A percentile compares a stretch with the other conserved stretches of the same genome.
These are phyloP conservation scores for Hystrix cristata DNA, from an alignment of 2,113 vertebrate genomes.

Conservation along the genomic window DNA sequence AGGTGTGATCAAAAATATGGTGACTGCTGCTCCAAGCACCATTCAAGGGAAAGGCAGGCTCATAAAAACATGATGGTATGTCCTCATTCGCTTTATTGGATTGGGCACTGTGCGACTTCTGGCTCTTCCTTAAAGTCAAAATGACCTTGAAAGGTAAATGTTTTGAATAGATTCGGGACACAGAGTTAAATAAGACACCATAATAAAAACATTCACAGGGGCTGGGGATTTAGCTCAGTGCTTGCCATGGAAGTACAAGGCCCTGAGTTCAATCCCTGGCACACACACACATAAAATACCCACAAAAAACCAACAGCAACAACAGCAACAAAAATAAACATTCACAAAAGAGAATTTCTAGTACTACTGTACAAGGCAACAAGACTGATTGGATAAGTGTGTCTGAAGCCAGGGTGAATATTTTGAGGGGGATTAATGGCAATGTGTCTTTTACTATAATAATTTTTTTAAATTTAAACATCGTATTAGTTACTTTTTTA, in stretches of 20 bases:
- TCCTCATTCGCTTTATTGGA: background rate
- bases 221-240: too few relatives aligned
- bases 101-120: background rate
- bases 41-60: background rate
- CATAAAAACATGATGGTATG: background rate
- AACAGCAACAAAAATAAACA: too few relatives aligned
- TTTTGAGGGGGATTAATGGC: background rate
- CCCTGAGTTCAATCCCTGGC: too few relatives aligned
- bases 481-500: too few relatives aligned
- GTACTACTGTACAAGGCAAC: background rate
- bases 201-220: background rate
- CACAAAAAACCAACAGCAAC: too few relatives aligned
- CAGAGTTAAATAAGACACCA: background rate
- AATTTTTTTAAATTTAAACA: background rate
- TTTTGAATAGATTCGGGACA: background rate
- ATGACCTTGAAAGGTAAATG: background rate
- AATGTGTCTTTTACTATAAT: background rate
- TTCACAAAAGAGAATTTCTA: background rate
- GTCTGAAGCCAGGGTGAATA: background rate
- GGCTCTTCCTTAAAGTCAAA: background rate
- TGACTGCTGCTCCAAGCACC: background rate
- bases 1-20: background rate
- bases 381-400: background rate
- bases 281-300: too few relatives aligned
- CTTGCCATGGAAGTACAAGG: too few relatives aligned